Base-by-base conservation (phyloP, 2,797 vertebrate genomes). In the Emydoidea blandingii region DNA sequence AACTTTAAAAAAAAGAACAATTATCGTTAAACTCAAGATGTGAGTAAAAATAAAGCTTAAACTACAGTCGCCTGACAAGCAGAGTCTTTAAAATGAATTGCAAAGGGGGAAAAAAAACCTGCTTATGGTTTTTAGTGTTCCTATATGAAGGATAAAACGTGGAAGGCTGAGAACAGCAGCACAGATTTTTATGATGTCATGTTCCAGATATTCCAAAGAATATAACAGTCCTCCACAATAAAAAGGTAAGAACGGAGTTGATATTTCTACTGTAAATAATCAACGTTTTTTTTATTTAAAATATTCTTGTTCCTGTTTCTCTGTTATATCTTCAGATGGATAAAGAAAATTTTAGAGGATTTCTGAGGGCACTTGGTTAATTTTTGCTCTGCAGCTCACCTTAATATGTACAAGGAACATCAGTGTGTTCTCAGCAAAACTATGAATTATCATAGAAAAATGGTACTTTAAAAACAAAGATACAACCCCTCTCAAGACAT, bases 31-130 rank as follows among this genome's bases (percentile, higher is more conserved):
- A 93, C 89, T 87, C 14, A 94, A 91, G 56, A 90, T 29, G 49
- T 34, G n/a, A 94, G 41, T 85, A 89, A 91, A 97, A 97, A 93
- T 91, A 87, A 89, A 18, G 47, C 84, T 86, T 89, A 92, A 90
- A 74, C 2, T 0, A 1, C 56, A 93, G 72, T 3, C 15, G 82
- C 87, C 88, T 3, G 83, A 12, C n/a, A 87, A 91, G 89, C 59
- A 87, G 62, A 37, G 88, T 4, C 15, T 68, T 89, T 92, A 87
- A 94, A 94, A 79, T 84, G 6, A 92, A 84, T 49, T 18, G 47
- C 91, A 87, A 9, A 90, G 49, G 57, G 89, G 88, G 16, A 34
- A 15, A 41, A 25, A 23, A 44, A 23, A 2, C 21, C 12, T 74
- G 29, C 0, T 0, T 53, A 41, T 31, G 54, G 2, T 47, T 90